Evolutionary conservation across 2,797 vertebrate genomes (phyloP).

Genomic region (Chromis chromis): DNA sequence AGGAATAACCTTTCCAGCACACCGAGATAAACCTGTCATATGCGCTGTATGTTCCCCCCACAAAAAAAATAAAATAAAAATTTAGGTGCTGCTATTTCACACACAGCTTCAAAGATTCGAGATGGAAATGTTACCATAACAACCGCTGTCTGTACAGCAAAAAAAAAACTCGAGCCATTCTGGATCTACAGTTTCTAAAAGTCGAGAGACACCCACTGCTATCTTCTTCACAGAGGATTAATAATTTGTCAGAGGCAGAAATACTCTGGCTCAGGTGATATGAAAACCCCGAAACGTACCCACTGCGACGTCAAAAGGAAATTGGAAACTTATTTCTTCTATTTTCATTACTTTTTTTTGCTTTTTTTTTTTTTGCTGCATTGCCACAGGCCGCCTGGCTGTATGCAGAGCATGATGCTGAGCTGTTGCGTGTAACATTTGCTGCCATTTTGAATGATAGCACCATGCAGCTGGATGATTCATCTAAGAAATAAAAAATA

Average conservation of each 20-base stretch:
- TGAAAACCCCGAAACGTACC: slow-evolving; percentile 38
- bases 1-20: slow-evolving; percentile 57
- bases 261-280: slow-evolving; percentile 41
- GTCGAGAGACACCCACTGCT: slow-evolving; percentile 40
- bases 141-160: slow-evolving; percentile 45
- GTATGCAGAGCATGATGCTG: slow-evolving; percentile 8
- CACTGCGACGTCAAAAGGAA: slow-evolving; percentile 15
- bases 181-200: slow-evolving; percentile 45
- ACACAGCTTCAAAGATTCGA: slow-evolving; percentile 49
- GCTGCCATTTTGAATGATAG: slow-evolving; percentile 26
- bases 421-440: not conserved
- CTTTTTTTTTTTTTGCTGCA: slow-evolving; percentile 2
- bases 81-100: slow-evolving; percentile 51
- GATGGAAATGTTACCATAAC: slow-evolving; percentile 67
- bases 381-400: slow-evolving; percentile 4
- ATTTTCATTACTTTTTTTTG: not conserved
- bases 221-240: slow-evolving; percentile 52
- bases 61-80: slow-evolving; percentile 26
- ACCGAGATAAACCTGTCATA: slow-evolving; percentile 45
- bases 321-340: slow-evolving; percentile 29
- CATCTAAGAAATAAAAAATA: not conserved
- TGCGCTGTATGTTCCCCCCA: not conserved
- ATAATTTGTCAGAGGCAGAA: slow-evolving; percentile 49
- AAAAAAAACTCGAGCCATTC: slow-evolving; percentile 35
- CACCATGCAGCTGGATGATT: not conserved